A percentile compares a stretch with the other conserved stretches of the same genome.
Conservation (phyloP, 2,888 invertebrate genomes). For the Pachymerium ferrugineum region DNA sequence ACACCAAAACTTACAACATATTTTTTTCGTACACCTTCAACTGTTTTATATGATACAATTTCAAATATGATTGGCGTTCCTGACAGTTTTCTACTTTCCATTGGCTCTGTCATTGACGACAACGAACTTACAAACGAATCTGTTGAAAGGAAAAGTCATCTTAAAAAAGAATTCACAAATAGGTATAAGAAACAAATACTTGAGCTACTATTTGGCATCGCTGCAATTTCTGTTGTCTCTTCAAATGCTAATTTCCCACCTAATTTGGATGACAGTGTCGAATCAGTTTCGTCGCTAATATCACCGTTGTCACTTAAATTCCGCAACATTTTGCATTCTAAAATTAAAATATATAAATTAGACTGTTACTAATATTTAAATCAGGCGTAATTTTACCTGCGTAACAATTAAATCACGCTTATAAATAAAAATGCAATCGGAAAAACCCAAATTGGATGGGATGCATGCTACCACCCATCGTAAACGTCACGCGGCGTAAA, state of each 20-base stretch:
- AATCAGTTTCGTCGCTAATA: slow-evolving; percentile 22
- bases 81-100: neutral
- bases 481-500: no score
- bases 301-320: neutral
- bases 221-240: neutral
- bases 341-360: neutral
- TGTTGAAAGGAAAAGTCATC: neutral
- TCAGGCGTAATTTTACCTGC: no score
- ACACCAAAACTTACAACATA: slow-evolving; percentile 27
- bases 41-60: slow-evolving; percentile 14
- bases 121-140: neutral
- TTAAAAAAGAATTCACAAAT: neutral
- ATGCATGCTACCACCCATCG: no score
- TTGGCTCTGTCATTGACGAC: neutral
- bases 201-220: neutral
- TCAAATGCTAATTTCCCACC: slow-evolving; percentile 29
- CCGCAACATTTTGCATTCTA: neutral
- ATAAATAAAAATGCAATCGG: no score
- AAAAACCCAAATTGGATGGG: no score
- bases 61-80: slow-evolving; percentile 30
- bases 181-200: neutral
- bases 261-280: neutral
- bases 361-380: neutral
- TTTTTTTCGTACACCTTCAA: slow-evolving; percentile 28
- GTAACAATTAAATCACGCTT: no score